A percentile compares a stretch with the other conserved stretches of the same genome.
Evolutionary conservation across 1,140 invertebrate genomes (phyloP).

Genomic region (Leptinotarsa undecemlineata): DNA sequence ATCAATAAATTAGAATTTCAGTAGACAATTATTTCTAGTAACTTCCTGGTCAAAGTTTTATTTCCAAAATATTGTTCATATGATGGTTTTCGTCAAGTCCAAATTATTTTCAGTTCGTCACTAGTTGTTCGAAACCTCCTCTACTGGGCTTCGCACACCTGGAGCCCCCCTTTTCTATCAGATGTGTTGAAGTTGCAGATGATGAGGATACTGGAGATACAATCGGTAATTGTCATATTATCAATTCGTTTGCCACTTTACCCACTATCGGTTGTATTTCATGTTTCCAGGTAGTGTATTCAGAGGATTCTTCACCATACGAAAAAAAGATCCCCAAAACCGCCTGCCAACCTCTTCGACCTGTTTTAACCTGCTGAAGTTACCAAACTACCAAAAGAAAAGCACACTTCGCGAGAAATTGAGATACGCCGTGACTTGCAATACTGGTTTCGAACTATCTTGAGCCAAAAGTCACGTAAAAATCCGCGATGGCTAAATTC

Average conservation of each 20-base stretch:
- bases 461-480: slow-evolving; percentile 57
- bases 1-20: too few species aligned
- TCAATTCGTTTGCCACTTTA: neutral
- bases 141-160: slow-evolving; percentile 95
- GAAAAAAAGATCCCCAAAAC: slow-evolving; percentile 93
- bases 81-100: too few species aligned
- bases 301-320: slow-evolving; percentile 96
- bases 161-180: slow-evolving; percentile 98
- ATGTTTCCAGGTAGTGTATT: slow-evolving; percentile 82
- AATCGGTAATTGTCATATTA: slow-evolving; percentile 65
- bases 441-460: slow-evolving; percentile 98
- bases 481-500: too few species aligned
- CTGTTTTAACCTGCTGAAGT: slow-evolving; percentile 97
- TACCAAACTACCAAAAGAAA: slow-evolving; percentile 98
- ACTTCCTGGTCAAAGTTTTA: too few species aligned
- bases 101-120: slow-evolving; percentile 83
- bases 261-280: too few species aligned
- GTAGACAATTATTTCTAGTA: too few species aligned
- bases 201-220: slow-evolving; percentile 98
- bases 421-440: slow-evolving; percentile 94
- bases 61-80: too few species aligned
- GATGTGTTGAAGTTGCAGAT: slow-evolving; percentile 98
- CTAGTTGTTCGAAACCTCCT: slow-evolving; percentile 97
- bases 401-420: slow-evolving; percentile 93
- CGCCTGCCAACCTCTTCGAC: slow-evolving; percentile 97